A percentile compares a stretch with the other conserved stretches of the same genome.
Conservation (phyloP, 2,888 invertebrate genomes). For the Drepana falcataria region DNA sequence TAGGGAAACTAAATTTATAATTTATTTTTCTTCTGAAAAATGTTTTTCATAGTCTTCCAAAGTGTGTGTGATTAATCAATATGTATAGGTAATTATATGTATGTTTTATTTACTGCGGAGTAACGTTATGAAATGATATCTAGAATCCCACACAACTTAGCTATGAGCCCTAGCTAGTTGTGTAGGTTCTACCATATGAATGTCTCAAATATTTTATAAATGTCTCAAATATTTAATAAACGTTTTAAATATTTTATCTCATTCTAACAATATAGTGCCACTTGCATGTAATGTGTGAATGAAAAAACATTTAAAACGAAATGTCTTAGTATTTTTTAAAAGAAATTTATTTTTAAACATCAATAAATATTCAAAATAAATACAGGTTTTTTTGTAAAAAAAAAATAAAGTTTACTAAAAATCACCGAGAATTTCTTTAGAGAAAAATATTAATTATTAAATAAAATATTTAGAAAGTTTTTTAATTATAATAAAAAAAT, state of each 20-base stretch:
- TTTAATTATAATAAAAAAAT: slow-evolving; percentile 32
- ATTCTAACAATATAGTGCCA: slow-evolving; percentile 31
- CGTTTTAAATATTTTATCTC: slow-evolving; percentile 10
- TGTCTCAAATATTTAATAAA: slow-evolving; percentile 5
- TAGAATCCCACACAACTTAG: slow-evolving; percentile 50
- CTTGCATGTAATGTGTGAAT: slow-evolving; percentile 22
- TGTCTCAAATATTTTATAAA: slow-evolving; percentile 11
- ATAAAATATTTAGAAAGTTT: slow-evolving; percentile 50
- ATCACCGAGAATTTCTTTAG: slow-evolving; percentile 34
- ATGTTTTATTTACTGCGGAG: slow-evolving; percentile 45
- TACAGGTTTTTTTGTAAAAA: slow-evolving; percentile 28
- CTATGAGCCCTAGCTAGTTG: slow-evolving; percentile 66
- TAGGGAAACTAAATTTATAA: slow-evolving; percentile 44
- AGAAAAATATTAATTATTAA: slow-evolving; percentile 22
- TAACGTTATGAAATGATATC: slow-evolving; percentile 44
- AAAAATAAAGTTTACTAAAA: slow-evolving; percentile 35
- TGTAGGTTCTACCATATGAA: slow-evolving; percentile 38
- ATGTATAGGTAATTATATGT: slow-evolving; percentile 27
- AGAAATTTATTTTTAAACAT: slow-evolving; percentile 11
- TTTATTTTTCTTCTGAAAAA: slow-evolving; percentile 32
- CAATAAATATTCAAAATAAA: slow-evolving; percentile 19
- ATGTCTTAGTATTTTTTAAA: background rate
- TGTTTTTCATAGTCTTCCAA: slow-evolving; percentile 72
- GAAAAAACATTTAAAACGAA: slow-evolving; percentile 7
- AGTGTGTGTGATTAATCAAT: slow-evolving; percentile 55